Base-by-base conservation (phyloP, 2,113 vertebrate genomes). In the Tautogolabrus adspersus region DNA sequence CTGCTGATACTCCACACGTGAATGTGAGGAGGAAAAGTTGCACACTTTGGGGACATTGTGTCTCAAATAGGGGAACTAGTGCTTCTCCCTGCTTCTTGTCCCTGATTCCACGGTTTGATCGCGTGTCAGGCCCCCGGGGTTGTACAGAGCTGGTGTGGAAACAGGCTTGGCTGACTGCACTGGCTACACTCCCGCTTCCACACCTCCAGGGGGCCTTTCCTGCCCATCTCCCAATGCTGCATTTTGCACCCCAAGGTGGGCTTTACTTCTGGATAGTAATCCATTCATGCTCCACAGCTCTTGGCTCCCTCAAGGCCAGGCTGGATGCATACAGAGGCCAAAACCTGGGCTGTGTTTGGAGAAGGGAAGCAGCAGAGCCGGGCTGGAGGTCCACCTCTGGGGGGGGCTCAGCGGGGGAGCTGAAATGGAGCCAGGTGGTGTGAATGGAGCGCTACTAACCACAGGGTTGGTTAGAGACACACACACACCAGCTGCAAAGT, bases 201-300 rank as follows among this genome's bases (percentile, higher is more conserved):
- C 46, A 79, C 61, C 83, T 86, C 86, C 54, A 81, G 88, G 82
- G 77, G 81, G 77, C 64, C 79, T 86, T 68, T 71, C 63, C 76
- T 66, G 23, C 61, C 54, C 60, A 65, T 73, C 56, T 70, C 74
- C 82, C 30, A 54, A 67, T 75, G 58, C 79, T 23, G 16, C 81
- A 80, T 79, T 66, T 63, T 85, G 85, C 76, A 81, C 89, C 93
- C 86, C 62, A 57, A 90, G 93, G 90, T 89, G 89, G 86, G 89
- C 77, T 89, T 87, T 88, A 89, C 47, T 79, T 67, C 78, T 73
- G 89, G 84, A 87, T 84, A 77, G 88, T 91, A 87, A 91, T 90
- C 88, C 80, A 79, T 77, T 84, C 72, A 52, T 84, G 77, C 75
- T 81, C 63, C 73, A 59, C 23, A 76, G 88, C 74, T 82, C 66